Evolutionary conservation across 1,140 invertebrate species (phyloP), one percentile per base, ranked within the genome.

Genomic region (Atta colombica): DNA sequence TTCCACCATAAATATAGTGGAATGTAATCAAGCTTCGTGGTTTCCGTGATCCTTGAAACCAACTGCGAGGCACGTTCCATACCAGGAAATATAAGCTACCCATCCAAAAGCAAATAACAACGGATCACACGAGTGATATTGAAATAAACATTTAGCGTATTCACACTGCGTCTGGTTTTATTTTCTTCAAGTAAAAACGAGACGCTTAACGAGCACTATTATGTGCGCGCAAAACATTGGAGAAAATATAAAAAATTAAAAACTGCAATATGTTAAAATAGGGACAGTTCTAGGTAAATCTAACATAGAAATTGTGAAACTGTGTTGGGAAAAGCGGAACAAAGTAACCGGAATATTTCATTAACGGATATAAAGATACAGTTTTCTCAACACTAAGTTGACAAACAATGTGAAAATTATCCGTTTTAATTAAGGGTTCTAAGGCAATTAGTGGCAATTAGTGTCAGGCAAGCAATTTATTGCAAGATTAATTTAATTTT

Each of bases 101-200:
- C 86, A 88, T 86, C 87, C 87, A 89, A 69, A 45, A 60, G 85
- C 90, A 93, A 93, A 93, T 91, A 93, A 91, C 88, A 91, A 89
- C 71, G 89, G 85, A 88, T 88, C 88, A 87, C 77, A 77, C 65
- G 84, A 61, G 7, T 68, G 72, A 85, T 92, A 93, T 91, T 89
- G 91, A 91, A 91, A 92, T 92, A 92, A 92, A 92, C 92, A 92
- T 88, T 88, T 81, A 92, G 55, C 68, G 53, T 77, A 58, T 10
- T 53, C 45, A 39, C 5, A 0, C 10, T 2, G 49, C 45, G 7
- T 74, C n/a, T 6, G 7, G 1, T 65, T 77, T 77, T 77, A 21
- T 66, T 77, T 85, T 39, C 72, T 63, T 65, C 31, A 31, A 39
- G 18, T n/a, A n/a, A 39, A 45, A 65, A 58, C 18, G 7, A 7